phyloP scores from a whole-genome alignment of 2,113 vertebrate species.

The Platichthys flesus region DNA sequence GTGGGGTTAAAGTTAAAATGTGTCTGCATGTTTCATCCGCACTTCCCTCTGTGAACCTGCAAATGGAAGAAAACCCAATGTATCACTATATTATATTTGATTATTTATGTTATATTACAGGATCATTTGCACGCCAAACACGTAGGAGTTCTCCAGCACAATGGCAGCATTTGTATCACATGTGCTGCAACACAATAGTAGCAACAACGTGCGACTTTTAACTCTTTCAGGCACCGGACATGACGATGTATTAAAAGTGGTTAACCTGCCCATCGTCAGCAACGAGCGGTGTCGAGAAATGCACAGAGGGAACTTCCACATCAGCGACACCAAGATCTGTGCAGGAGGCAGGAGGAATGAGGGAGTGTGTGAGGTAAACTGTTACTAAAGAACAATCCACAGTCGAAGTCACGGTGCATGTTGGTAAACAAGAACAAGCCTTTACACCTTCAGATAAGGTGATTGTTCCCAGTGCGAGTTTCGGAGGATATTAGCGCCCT shows the following conservation, averaged over 20 bases:
- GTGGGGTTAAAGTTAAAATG: background rate
- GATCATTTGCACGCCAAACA: background rate
- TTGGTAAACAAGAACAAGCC: slow-evolving; percentile 32
- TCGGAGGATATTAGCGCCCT: slow-evolving; percentile 22
- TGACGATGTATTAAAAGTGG: slow-evolving; percentile 89
- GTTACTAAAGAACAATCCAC: background rate
- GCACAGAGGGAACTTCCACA: slow-evolving; percentile 89
- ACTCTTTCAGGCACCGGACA: slow-evolving; percentile 85
- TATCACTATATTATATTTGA: background rate
- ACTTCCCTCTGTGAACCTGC: background rate
- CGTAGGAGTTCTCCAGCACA: background rate
- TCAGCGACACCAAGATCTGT: slow-evolving; percentile 93
- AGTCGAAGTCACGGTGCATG: background rate
- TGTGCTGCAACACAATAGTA: background rate
- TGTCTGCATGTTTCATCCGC: background rate
- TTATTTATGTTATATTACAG: slow-evolving; percentile 3
- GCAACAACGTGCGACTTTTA: slow-evolving; percentile 2
- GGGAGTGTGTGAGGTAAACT: slow-evolving; percentile 95
- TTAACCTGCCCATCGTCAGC: slow-evolving; percentile 88
- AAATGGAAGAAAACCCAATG: background rate
- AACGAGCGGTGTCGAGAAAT: slow-evolving; percentile 90
- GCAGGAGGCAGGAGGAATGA: slow-evolving; percentile 90
- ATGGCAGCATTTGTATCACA: background rate
- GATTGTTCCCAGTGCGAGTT: slow-evolving; percentile 51
- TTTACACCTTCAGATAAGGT: slow-evolving; percentile 22